A percentile compares a stretch with the other conserved stretches of the same genome.
Evolutionary conservation across 2,888 invertebrate species (phyloP).

Genomic region (Drosophila multiciliata): DNA sequence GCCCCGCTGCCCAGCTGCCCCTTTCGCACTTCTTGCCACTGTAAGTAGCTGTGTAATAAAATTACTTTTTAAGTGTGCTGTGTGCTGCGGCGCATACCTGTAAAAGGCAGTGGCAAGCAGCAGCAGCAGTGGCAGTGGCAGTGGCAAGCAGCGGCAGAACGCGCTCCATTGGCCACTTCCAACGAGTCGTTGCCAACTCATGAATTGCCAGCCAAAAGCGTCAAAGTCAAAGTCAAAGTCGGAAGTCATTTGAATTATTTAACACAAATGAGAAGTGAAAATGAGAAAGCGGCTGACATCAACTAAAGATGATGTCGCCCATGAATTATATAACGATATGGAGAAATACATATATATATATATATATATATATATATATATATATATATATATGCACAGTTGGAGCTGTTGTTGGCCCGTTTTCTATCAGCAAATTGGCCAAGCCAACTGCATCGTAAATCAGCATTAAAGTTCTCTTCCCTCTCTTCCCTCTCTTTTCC

Average conservation of each 20-base stretch:
- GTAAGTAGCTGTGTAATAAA: conserved; percentile 79
- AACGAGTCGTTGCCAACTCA: conserved; percentile 7
- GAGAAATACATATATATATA: conserved; percentile 1
- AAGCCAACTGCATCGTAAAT: conserved; percentile 46
- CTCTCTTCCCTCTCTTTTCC: conserved; percentile 2
- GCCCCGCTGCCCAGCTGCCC: conserved; percentile 18
- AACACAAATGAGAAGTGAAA: conserved; percentile 35
- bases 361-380: too few relatives aligned
- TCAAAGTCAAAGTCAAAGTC: conserved; percentile 73
- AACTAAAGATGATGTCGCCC: conserved; percentile 30
- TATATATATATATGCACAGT: neutral
- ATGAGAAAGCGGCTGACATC: neutral
- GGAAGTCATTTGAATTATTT: conserved; percentile 78
- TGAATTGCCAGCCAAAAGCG: conserved; percentile 40
- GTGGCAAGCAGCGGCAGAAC: neutral
- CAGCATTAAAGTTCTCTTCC: conserved; percentile 42
- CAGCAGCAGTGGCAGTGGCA: neutral
- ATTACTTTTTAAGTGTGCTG: conserved; percentile 79
- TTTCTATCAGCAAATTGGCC: conserved; percentile 28
- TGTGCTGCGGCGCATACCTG: conserved; percentile 72
- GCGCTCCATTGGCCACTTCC: conserved; percentile 40
- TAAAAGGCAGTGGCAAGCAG: neutral
- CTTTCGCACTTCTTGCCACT: conserved; percentile 32
- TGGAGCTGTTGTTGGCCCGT: conserved; percentile 7
- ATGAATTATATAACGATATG: conserved; percentile 33